These are phyloP conservation scores for Catharus ustulatus DNA, from an alignment of 2,797 vertebrate species.

Conservation along the genomic window DNA sequence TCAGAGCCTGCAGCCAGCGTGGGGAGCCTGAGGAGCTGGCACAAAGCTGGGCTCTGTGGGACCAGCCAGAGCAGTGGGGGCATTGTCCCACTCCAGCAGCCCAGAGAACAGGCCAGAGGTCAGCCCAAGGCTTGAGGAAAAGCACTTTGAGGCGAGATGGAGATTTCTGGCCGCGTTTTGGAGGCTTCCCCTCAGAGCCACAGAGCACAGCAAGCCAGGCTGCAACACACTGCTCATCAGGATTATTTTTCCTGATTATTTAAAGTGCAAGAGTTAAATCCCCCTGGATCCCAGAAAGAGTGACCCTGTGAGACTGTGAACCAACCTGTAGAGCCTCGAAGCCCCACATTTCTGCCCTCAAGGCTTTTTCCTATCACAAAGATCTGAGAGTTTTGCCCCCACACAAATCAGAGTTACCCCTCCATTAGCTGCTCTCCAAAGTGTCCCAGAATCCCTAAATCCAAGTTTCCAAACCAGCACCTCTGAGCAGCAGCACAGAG, in stretches of 20 bases:
- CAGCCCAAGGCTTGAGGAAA: background rate
- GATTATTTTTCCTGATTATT: background rate
- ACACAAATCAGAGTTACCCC: background rate
- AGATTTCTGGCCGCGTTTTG: background rate
- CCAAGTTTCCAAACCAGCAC: background rate
- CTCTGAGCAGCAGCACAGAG: background rate
- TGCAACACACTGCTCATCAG: background rate
- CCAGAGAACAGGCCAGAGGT: background rate
- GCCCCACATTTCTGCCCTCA: background rate
- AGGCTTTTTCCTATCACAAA: background rate
- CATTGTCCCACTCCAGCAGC: background rate
- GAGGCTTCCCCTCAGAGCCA: rapidly evolving
- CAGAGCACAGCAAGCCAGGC: background rate
- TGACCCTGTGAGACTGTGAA: background rate
- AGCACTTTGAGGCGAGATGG: background rate
- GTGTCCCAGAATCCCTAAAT: background rate
- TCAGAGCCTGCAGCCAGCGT: rapidly evolving
- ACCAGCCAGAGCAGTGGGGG: background rate
- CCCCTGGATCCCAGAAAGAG: background rate
- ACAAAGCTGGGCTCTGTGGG: background rate
- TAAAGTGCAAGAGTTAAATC: background rate
- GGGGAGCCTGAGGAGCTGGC: background rate
- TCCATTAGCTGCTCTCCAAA: background rate
- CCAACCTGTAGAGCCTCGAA: background rate
- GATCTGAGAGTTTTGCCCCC: background rate